Conservation (phyloP, 2,113 vertebrate species). For the Microcebus tavaratra region DNA sequence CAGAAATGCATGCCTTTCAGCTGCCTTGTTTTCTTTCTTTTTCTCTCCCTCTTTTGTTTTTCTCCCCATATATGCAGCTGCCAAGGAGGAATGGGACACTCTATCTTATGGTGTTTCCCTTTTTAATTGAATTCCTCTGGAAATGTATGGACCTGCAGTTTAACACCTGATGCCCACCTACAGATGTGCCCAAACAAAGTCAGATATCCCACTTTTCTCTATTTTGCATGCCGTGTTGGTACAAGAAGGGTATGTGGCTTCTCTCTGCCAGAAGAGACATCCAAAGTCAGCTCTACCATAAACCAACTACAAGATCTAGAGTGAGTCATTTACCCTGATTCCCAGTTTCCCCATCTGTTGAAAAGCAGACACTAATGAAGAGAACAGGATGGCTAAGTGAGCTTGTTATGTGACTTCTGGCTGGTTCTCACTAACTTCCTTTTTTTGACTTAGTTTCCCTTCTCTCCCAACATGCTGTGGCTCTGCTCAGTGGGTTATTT, state of each 20-base stretch:
- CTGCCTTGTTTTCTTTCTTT: constrained; percentile 47
- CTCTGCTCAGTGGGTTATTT: neutral
- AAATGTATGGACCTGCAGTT: neutral
- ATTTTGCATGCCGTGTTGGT: neutral
- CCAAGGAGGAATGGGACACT: constrained; percentile 33
- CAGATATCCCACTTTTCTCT: neutral
- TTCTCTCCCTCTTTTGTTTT: neutral
- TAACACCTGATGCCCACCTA: neutral
- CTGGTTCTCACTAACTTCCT: neutral
- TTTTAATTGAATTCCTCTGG: constrained; percentile 63
- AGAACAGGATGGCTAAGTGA: neutral
- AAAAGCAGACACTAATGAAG: constrained; percentile 26
- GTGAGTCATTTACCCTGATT: neutral
- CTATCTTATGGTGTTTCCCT: constrained; percentile 31
- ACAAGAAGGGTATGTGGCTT: neutral
- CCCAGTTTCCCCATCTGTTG: neutral
- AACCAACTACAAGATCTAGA: constrained; percentile 11
- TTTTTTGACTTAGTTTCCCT: neutral
- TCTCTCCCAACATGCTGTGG: neutral
- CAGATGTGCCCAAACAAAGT: neutral
- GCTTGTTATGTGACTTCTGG: neutral
- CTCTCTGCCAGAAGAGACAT: constrained; percentile 11
- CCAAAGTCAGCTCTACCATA: neutral
- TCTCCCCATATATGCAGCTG: constrained; percentile 30
- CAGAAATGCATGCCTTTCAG: constrained; percentile 68